A percentile compares a stretch with the other conserved stretches of the same genome.
phyloP scores from a whole-genome alignment of 2,888 invertebrate genomes.

The Lamproptera curius region DNA sequence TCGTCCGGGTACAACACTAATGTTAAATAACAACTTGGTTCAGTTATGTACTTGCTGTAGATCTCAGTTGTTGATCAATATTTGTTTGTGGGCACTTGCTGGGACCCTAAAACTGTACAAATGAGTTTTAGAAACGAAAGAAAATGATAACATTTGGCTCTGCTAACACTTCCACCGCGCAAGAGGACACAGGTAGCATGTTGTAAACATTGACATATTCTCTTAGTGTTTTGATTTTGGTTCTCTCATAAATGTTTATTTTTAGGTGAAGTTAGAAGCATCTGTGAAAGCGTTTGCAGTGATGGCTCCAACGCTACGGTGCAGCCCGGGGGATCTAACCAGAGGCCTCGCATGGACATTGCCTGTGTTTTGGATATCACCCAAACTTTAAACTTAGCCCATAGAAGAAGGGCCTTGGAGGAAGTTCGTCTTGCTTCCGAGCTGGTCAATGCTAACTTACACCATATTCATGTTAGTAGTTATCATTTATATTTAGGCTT shows the following conservation, averaged over 20 bases:
- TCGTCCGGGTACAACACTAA: conserved; percentile 45
- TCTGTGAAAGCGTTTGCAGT: conserved; percentile 73
- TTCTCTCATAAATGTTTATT: conserved; percentile 31
- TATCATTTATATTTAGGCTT: too few species aligned
- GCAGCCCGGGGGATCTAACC: conserved; percentile 57
- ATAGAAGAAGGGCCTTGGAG: conserved; percentile 89
- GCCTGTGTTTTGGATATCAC: conserved; percentile 91
- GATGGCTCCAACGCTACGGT: conserved; percentile 75
- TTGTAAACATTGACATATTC: conserved; percentile 27
- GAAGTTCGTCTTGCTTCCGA: conserved; percentile 90
- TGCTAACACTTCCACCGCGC: conserved; percentile 57
- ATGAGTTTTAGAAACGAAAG: conserved; percentile 52
- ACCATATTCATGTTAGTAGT: conserved; percentile 86
- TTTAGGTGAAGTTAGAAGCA: conserved; percentile 71
- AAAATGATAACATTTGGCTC: conserved; percentile 73
- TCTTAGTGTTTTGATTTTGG: background rate
- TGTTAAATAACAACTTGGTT: conserved; percentile 63
- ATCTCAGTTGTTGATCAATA: conserved; percentile 30
- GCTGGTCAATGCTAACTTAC: conserved; percentile 87
- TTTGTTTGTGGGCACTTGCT: conserved; percentile 51
- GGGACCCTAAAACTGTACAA: conserved; percentile 55
- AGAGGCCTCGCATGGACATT: conserved; percentile 88
- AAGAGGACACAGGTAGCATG: conserved; percentile 63
- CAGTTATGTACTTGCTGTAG: conserved; percentile 32
- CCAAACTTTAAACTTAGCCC: conserved; percentile 83